Evolutionary conservation across 2,113 vertebrate genomes (phyloP).

Genomic region (Solea solea): DNA sequence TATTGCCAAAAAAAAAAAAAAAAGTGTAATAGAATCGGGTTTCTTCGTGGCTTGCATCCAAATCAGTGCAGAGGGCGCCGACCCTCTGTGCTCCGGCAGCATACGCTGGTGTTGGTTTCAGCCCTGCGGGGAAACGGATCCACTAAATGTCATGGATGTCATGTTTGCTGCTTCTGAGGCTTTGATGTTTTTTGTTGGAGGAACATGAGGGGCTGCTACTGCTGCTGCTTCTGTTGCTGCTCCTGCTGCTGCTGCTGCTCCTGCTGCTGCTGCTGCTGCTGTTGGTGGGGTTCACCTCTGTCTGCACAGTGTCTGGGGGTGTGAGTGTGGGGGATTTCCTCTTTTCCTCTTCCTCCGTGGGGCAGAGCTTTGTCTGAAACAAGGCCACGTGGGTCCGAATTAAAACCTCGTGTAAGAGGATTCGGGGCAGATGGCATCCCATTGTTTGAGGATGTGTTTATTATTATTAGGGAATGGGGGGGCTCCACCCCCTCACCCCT

Average conservation of each 20-base stretch:
- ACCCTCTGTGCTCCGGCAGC: slow-evolving; percentile 36
- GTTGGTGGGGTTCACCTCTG: slow-evolving; percentile 27
- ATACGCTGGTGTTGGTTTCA: slow-evolving; percentile 67
- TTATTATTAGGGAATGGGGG: slow-evolving; percentile 64
- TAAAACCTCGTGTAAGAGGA: slow-evolving; percentile 79
- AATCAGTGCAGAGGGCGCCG: slow-evolving; percentile 6
- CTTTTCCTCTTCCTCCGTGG: slow-evolving; percentile 33
- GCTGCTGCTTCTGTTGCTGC: too few species aligned
- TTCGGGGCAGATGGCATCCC: slow-evolving; percentile 74
- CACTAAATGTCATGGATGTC: slow-evolving; percentile 50
- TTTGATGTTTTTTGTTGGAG: slow-evolving; percentile 37
- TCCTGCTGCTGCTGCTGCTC: too few species aligned
- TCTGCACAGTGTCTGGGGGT: slow-evolving; percentile 4
- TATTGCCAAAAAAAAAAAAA: too few species aligned
- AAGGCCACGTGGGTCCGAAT: slow-evolving; percentile 64
- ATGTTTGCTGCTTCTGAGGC: slow-evolving; percentile 2
- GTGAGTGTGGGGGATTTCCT: slow-evolving; percentile 13
- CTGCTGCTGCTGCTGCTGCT: neutral
- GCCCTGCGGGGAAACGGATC: slow-evolving; percentile 48
- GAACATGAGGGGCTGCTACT: slow-evolving; percentile 3
- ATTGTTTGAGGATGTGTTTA: slow-evolving; percentile 74
- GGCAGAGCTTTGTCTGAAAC: slow-evolving; percentile 64
- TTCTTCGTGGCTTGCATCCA: slow-evolving; percentile 22
- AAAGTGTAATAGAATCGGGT: slow-evolving; percentile 18
- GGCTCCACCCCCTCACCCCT: neutral